These are phyloP conservation scores for Notamacropus eugenii DNA, from an alignment of 2,797 vertebrate genomes.

Conservation along the genomic window DNA sequence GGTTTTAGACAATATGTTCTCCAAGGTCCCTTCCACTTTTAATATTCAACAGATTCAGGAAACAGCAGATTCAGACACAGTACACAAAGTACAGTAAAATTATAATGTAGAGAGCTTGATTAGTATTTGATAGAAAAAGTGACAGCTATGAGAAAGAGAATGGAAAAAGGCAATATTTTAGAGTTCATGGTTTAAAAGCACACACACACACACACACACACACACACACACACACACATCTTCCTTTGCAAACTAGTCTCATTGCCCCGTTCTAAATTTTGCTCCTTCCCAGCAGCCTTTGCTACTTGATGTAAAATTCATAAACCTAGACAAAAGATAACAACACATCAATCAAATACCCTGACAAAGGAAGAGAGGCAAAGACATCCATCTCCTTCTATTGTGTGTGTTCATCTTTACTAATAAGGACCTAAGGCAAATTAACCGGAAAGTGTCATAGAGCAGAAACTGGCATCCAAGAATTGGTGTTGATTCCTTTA, in stretches of 20 bases:
- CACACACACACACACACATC: neutral
- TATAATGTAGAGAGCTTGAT: neutral
- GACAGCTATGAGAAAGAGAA: neutral
- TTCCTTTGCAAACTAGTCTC: neutral
- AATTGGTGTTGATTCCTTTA: neutral
- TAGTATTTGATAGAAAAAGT: neutral
- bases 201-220: neutral
- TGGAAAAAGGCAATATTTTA: neutral
- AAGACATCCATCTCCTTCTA: neutral
- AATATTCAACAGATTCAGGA: neutral
- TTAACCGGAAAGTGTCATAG: neutral
- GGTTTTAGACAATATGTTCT: neutral
- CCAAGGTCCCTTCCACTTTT: neutral
- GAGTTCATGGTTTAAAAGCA: neutral
- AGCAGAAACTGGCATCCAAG: neutral
- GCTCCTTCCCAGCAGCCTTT: constrained; percentile 20
- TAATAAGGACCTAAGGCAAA: neutral
- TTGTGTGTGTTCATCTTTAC: neutral
- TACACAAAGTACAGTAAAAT: neutral
- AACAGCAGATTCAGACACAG: neutral
- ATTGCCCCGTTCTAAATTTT: constrained; percentile 9
- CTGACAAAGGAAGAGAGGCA: neutral
- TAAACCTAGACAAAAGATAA: constrained; percentile 35
- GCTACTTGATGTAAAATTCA: constrained; percentile 1
- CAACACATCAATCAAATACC: neutral